Conservation (phyloP, 2,888 invertebrate genomes). For the Cataglyphis cursor region DNA sequence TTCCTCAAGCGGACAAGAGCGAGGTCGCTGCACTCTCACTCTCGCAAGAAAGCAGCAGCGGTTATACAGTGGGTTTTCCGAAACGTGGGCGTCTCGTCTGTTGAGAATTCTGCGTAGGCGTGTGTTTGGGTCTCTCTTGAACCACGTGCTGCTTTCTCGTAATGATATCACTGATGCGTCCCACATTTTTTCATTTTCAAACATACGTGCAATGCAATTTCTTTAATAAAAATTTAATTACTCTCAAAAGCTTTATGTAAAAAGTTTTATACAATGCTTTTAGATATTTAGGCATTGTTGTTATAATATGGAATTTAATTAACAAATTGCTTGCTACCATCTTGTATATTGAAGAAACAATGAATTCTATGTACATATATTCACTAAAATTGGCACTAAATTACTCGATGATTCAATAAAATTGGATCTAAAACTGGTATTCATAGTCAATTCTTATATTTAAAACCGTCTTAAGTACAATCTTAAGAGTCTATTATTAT, state of each 20-base stretch:
- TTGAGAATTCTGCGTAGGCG: constrained; percentile 79
- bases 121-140: constrained; percentile 78
- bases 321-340: not conserved
- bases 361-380: not conserved
- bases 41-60: constrained; percentile 61
- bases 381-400: not conserved
- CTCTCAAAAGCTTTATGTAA: not conserved
- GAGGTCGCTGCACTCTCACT: constrained; percentile 44
- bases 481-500: no score
- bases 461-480: no score
- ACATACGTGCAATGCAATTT: not conserved
- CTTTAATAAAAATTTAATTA: not conserved
- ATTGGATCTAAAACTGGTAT: not conserved
- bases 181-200: not conserved
- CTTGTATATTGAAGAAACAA: not conserved
- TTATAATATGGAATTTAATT: constrained; percentile 2
- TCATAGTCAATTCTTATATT: no score
- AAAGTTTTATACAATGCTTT: not conserved
- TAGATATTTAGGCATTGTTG: not conserved
- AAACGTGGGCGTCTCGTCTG: constrained; percentile 77
- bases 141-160: constrained; percentile 77
- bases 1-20: not conserved
- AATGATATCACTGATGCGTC: not conserved
- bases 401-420: not conserved
- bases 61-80: constrained; percentile 70